These are phyloP conservation scores for Sceloporus tristichus DNA, from an alignment of 2,113 vertebrate genomes.

Conservation along the genomic window DNA sequence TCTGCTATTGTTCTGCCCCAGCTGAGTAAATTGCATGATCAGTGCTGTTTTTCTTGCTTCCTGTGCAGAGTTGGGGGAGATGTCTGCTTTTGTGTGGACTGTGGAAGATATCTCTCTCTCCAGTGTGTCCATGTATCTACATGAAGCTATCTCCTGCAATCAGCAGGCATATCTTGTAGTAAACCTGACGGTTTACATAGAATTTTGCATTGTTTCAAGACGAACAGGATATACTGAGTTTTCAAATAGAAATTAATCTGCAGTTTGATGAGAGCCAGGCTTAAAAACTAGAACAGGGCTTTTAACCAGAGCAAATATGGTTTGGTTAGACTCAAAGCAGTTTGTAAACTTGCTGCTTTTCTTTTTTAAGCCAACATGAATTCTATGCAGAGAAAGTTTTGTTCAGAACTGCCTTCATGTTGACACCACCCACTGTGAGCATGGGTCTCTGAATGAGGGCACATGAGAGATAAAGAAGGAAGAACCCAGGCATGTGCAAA, in stretches of 20 bases:
- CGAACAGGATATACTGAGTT: slow-evolving; percentile 50
- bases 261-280: slow-evolving; percentile 66
- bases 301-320: slow-evolving; percentile 64
- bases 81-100: not conserved
- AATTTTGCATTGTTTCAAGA: slow-evolving; percentile 28
- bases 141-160: not conserved
- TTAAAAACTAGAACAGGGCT: slow-evolving; percentile 71
- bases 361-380: slow-evolving; percentile 59
- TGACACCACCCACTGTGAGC: slow-evolving; percentile 43
- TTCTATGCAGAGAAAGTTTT: slow-evolving; percentile 40
- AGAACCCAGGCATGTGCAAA: slow-evolving; percentile 4
- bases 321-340: slow-evolving; percentile 70
- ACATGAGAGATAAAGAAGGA: slow-evolving; percentile 32
- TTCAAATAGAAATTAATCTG: slow-evolving; percentile 65
- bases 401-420: not conserved
- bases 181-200: not conserved
- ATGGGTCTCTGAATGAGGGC: slow-evolving; percentile 35
- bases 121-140: not conserved
- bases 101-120: not conserved
- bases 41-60: not conserved
- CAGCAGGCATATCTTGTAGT: not conserved
- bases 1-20: not conserved
- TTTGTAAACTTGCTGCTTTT: slow-evolving; percentile 63
- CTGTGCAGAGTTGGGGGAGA: not conserved
- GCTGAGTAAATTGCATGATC: not conserved